A percentile compares a stretch with the other conserved stretches of the same genome.
These are phyloP conservation scores for Gallirallus australis DNA, from an alignment of 2,797 vertebrate species.

Conservation along the genomic window DNA sequence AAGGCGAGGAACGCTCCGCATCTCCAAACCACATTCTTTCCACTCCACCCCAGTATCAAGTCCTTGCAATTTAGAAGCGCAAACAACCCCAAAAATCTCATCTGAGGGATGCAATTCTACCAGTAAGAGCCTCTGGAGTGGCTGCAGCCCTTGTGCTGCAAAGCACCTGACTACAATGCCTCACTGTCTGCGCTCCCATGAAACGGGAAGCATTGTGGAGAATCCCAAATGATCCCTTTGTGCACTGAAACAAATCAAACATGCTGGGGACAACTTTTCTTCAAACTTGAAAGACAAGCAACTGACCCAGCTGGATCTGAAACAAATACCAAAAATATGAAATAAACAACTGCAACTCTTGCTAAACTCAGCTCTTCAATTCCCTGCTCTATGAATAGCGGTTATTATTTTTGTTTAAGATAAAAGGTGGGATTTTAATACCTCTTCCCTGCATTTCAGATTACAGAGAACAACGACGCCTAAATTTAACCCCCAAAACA, in stretches of 20 bases:
- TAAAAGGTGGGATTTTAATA: not conserved
- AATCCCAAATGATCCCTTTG: conserved; percentile 23
- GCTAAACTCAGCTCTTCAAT: not conserved
- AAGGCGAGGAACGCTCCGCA: not conserved
- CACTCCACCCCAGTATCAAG: not conserved
- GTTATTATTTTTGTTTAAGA: not conserved
- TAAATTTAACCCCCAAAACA: not conserved
- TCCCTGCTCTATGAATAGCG: not conserved
- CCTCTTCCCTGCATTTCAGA: not conserved
- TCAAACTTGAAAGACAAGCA: not conserved
- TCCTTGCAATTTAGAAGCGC: conserved; percentile 8
- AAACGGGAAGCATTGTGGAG: conserved; percentile 37
- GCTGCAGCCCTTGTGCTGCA: conserved; percentile 48
- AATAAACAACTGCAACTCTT: not conserved
- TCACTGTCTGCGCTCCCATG: conserved; percentile 12
- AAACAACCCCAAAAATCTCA: conserved; percentile 19
- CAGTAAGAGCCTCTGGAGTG: conserved; percentile 20
- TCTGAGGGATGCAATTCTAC: not conserved
- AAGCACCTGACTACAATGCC: conserved; percentile 59
- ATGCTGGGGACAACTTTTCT: conserved; percentile 13
- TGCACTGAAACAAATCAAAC: conserved; percentile 26
- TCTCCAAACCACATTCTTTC: not conserved
- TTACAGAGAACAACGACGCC: not conserved
- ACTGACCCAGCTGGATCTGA: not conserved
- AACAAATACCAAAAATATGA: not conserved